These are phyloP conservation scores for Drosophila willistoni DNA, from an alignment of 1,140 invertebrate genomes.

Conservation along the genomic window DNA sequence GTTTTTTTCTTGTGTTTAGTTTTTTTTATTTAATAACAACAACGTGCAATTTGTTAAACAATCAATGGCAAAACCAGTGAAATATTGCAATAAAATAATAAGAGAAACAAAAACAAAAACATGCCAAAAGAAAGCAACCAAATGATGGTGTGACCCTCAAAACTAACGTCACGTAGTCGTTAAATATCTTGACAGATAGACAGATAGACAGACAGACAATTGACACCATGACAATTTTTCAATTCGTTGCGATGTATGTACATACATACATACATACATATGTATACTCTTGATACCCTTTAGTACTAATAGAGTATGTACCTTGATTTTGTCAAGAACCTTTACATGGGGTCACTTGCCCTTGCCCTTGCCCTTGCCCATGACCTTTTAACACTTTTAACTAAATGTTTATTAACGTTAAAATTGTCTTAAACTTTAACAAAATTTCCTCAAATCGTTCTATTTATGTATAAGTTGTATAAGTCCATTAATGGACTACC, in stretches of 20 bases:
- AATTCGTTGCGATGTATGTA: not conserved
- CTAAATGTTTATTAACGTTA: too few species aligned
- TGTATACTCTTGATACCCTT: not conserved
- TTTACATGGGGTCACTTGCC: too few species aligned
- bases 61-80: conserved; percentile 11
- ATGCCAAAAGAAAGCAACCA: conserved; percentile 24
- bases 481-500: too few species aligned
- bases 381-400: too few species aligned
- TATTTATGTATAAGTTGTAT: too few species aligned
- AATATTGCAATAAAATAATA: conserved; percentile 27
- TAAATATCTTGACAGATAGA: not conserved
- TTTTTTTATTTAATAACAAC: conserved; percentile 57
- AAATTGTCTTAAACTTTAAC: too few species aligned
- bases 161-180: conserved; percentile 37
- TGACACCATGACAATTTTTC: conserved; percentile 2
- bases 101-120: conserved; percentile 22
- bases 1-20: conserved; percentile 15
- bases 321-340: too few species aligned
- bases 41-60: conserved; percentile 61
- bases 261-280: too few species aligned
- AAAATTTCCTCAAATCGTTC: too few species aligned
- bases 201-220: not conserved
- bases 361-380: too few species aligned
- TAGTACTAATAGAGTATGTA: not conserved
- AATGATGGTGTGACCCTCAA: conserved; percentile 7